Conservation (phyloP, 2,113 vertebrate genomes). For the Syngnathus scovelli region DNA sequence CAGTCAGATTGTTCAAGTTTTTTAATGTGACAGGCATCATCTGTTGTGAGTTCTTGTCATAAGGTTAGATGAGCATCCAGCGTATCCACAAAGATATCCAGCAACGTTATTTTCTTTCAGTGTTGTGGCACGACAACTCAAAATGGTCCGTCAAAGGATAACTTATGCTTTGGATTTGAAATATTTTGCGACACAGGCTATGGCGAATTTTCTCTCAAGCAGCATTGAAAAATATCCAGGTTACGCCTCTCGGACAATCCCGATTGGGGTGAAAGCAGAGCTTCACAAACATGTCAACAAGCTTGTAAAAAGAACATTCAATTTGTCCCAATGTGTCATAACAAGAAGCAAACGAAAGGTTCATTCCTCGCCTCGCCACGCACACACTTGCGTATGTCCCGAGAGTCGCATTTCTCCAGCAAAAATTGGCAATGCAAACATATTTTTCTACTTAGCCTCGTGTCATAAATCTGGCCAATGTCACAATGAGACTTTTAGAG, state of each 20-base stretch:
- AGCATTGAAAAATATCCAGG: neutral
- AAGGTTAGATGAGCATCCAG: no score
- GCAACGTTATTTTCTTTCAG: no score
- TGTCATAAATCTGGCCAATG: constrained; percentile 25
- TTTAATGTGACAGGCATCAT: no score
- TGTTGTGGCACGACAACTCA: no score
- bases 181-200: neutral
- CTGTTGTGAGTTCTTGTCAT: no score
- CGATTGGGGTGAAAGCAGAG: neutral
- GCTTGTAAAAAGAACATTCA: constrained; percentile 25
- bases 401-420: constrained; percentile 43
- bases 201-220: neutral
- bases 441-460: constrained; percentile 9
- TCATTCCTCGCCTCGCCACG: constrained; percentile 18
- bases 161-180: no score
- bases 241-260: neutral
- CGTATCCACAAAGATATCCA: no score
- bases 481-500: constrained; percentile 29
- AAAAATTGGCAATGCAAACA: constrained; percentile 34
- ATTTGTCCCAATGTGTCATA: constrained; percentile 34
- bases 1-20: no score
- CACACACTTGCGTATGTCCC: constrained; percentile 8
- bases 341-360: constrained; percentile 29
- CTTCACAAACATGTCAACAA: constrained; percentile 22
- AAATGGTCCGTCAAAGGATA: no score